phyloP scores from a whole-genome alignment of 2,797 vertebrate genomes.

The Pipistrellus kuhlii region DNA sequence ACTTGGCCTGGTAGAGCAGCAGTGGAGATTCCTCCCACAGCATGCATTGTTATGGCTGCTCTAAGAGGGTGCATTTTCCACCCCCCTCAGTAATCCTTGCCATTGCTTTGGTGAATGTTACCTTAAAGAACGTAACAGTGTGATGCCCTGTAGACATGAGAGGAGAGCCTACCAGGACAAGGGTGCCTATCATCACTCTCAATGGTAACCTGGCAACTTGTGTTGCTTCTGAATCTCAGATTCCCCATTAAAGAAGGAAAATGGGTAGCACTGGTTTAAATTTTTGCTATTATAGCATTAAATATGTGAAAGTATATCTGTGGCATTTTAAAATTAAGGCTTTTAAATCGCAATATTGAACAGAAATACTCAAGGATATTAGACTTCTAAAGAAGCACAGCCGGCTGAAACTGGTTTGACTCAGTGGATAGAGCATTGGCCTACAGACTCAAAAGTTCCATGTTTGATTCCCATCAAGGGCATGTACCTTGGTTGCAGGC shows the following conservation, averaged over 20 bases:
- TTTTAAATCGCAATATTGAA: background rate
- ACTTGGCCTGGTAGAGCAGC: background rate
- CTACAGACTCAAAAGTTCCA: no score
- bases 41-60: rapidly evolving
- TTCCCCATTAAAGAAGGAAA: background rate
- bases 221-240: background rate
- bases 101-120: background rate
- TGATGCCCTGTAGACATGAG: rapidly evolving
- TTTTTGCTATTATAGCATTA: background rate
- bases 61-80: background rate
- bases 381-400: background rate
- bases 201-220: background rate
- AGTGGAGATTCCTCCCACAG: rapidly evolving
- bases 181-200: background rate
- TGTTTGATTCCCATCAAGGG: no score
- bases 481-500: no score
- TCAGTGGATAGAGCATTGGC: no score
- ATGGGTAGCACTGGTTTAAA: background rate
- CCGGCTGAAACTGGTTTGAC: no score
- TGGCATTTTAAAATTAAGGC: background rate
- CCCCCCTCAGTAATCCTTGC: background rate
- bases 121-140: background rate
- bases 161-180: background rate
- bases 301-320: background rate
- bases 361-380: background rate